These are phyloP conservation scores for Tiaroga cobitis DNA, from an alignment of 2,797 vertebrate species.

Conservation along the genomic window DNA sequence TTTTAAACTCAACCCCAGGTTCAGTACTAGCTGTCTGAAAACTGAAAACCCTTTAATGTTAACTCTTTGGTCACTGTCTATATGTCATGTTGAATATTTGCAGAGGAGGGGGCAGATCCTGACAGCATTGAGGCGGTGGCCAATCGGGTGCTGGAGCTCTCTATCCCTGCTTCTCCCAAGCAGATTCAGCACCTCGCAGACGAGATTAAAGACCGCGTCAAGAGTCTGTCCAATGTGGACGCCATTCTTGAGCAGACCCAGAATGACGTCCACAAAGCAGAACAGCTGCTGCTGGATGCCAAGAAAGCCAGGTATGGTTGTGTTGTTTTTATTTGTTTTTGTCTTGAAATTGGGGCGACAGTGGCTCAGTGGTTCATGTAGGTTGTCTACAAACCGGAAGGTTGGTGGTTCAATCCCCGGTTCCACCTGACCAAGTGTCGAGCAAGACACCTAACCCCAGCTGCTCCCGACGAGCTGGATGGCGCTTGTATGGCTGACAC, in stretches of 20 bases:
- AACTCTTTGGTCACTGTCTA: neutral
- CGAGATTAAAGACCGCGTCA: slow-evolving; percentile 91
- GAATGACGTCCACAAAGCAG: slow-evolving; percentile 84
- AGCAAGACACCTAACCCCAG: no score
- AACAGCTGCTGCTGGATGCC: slow-evolving; percentile 88
- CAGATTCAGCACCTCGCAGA: slow-evolving; percentile 90
- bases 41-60: neutral
- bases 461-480: no score
- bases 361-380: no score
- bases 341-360: no score
- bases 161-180: slow-evolving; percentile 91
- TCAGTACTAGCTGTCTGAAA: neutral
- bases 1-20: neutral
- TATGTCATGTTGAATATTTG: slow-evolving; percentile 33
- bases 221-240: slow-evolving; percentile 91
- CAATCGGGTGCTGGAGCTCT: slow-evolving; percentile 89
- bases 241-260: slow-evolving; percentile 90
- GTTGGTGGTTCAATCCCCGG: no score
- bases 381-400: no score
- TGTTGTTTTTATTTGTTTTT: slow-evolving; percentile 2
- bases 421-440: no score
- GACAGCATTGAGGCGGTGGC: slow-evolving; percentile 94
- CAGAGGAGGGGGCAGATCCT: slow-evolving; percentile 96
- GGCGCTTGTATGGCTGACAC: no score
- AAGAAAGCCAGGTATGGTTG: slow-evolving; percentile 81